Evolutionary conservation across 2,797 vertebrate genomes (phyloP), one percentile per base, ranked within the genome.

Genomic region (Pitangus sulphuratus): DNA sequence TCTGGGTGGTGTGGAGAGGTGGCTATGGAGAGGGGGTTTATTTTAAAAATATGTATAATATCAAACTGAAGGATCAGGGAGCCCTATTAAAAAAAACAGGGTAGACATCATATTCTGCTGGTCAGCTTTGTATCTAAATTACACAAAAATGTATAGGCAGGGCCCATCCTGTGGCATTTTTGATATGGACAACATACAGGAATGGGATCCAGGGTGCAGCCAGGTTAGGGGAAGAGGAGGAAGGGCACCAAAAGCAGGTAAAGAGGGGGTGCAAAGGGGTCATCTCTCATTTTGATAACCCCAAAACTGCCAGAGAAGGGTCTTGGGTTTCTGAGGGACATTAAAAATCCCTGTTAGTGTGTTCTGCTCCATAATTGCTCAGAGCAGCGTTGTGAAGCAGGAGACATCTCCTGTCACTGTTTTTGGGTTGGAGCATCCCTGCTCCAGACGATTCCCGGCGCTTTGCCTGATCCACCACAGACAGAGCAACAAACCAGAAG

Each of bases 181-280:
- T 75, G 70, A 25, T 10, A 24, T 0, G 5, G 3, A 18, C 19
- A 37, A 2, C 0, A 0, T 2, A 28, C 3, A 19, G 10, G 3
- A 17, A 20, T 11, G n/a, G 12, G 26, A 54, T 39, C 4, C 21
- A 28, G 21, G n/a, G 21, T 6, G 12, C 20, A 71, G 26, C 0
- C 6, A 69, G 45, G 21, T 11, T 8, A 61, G 25, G 37, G 9
- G 2, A 4, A 31, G 45, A 42, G 30, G 47, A 78, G 24, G 18
- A 57, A 84, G 7, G 42, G 22, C 35, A 61, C 14, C 8, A 11
- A 28, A 70, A 17, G 16, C 20, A 12, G 33, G 8, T 25, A 8
- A 15, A 61, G 33, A 75, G n/a, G 11, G 42, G 39, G 5, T 51
- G 31, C 7, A 25, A 39, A 76, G 25, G 8, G 11, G 6, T 69